Conservation (phyloP, 2,888 invertebrate species). For the Cheilosia grossa region DNA sequence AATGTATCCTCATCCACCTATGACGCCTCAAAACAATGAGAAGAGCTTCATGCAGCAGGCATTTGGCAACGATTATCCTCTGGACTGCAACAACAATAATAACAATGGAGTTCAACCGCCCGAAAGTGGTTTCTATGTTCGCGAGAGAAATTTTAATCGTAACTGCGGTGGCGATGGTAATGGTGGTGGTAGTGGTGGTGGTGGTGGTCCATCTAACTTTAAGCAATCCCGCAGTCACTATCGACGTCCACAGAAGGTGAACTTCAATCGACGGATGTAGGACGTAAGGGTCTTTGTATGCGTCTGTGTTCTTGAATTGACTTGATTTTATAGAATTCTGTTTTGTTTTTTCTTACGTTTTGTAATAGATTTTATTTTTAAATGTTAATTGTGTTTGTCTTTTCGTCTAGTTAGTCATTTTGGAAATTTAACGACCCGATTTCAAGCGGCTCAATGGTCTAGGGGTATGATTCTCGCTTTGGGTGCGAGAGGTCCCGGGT, state of each 20-base stretch:
- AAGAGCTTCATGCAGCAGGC: constrained; percentile 55
- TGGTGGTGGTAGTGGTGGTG: background rate
- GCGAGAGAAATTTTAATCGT: constrained; percentile 29
- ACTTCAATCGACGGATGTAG: constrained; percentile 49
- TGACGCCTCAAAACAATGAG: constrained; percentile 14
- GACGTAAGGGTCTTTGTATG: background rate
- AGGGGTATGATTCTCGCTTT: constrained; percentile 75
- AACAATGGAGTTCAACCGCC: constrained; percentile 30
- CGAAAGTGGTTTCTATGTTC: constrained; percentile 47
- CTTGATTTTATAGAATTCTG: constrained; percentile 23
- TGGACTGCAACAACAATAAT: constrained; percentile 14
- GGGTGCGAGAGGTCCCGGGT: constrained; percentile 75
- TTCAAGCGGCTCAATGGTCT: constrained; percentile 69
- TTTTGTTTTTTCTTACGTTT: constrained; percentile 19
- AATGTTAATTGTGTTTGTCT: background rate
- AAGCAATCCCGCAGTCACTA: background rate
- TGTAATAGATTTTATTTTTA: constrained; percentile 1
- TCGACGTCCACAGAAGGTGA: constrained; percentile 24
- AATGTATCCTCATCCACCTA: constrained; percentile 15
- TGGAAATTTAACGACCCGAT: rapidly evolving
- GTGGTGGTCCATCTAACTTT: constrained; percentile 6
- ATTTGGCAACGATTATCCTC: constrained; percentile 46
- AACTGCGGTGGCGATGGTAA: constrained; percentile 5
- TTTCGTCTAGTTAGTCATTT: background rate
- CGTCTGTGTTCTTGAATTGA: constrained; percentile 13